Percentiles rank a stretch among this genome's conserved stretches.
Evolutionary conservation across 1,140 invertebrate species (phyloP).

Genomic region (Bombus superbus): DNA sequence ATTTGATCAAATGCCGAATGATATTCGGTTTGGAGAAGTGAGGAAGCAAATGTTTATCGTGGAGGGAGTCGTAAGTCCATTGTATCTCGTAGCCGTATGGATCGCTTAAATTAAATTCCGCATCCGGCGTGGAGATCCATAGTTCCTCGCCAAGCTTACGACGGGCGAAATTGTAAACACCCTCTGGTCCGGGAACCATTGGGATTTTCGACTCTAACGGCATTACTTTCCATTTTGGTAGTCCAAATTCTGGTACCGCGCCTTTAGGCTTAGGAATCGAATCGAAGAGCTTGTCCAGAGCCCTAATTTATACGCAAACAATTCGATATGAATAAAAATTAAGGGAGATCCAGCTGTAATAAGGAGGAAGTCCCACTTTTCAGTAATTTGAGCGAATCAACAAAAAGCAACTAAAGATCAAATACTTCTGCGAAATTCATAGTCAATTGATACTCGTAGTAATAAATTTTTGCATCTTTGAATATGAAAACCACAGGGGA

Average conservation of each 20-base stretch:
- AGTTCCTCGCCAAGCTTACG: constrained; percentile 74
- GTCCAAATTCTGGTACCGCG: constrained; percentile 70
- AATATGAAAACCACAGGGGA: too few species aligned
- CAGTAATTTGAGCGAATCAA: not conserved
- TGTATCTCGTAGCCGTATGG: constrained; percentile 72
- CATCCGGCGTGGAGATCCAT: constrained; percentile 37
- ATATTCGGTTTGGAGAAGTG: constrained; percentile 71
- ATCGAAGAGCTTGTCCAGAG: constrained; percentile 67
- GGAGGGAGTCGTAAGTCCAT: constrained; percentile 75
- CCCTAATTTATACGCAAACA: constrained; percentile 11
- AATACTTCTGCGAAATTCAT: too few species aligned
- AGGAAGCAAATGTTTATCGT: constrained; percentile 75
- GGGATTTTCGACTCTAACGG: constrained; percentile 78
- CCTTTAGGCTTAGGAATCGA: constrained; percentile 72
- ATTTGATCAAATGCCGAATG: constrained; percentile 67
- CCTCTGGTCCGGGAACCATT: constrained; percentile 68
- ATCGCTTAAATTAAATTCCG: constrained; percentile 74
- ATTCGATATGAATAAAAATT: not conserved
- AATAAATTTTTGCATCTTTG: too few species aligned
- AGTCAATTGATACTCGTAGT: too few species aligned
- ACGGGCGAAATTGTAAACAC: constrained; percentile 72
- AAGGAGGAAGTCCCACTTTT: not conserved
- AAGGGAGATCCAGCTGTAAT: not conserved
- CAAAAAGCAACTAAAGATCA: too few species aligned
- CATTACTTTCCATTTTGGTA: constrained; percentile 77